A percentile compares a stretch with the other conserved stretches of the same genome.
Evolutionary conservation across 2,888 invertebrate species (phyloP).

Genomic region (Tetragnatha montana): DNA sequence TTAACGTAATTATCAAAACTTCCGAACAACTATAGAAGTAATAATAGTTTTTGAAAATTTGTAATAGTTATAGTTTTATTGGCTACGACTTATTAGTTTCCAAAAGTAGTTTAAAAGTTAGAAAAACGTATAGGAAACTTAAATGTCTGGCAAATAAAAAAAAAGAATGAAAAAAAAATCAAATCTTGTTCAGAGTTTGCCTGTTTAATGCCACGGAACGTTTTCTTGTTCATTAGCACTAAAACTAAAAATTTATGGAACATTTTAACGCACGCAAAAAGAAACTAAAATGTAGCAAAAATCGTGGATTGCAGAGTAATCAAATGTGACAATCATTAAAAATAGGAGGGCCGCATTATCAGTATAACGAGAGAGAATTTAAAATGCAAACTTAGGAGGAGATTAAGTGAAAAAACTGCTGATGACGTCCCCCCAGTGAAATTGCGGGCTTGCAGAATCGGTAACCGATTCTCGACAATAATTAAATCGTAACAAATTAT

Average conservation of each 20-base stretch:
- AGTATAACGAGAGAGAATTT: background rate
- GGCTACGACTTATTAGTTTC: too few relatives aligned
- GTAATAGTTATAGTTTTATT: too few relatives aligned
- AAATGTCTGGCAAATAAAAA: too few relatives aligned
- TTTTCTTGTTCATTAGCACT: too few relatives aligned
- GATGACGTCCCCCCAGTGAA: background rate
- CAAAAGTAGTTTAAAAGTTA: too few relatives aligned
- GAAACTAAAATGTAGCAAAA: background rate
- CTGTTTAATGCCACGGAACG: too few relatives aligned
- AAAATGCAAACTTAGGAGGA: background rate
- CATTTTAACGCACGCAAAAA: background rate
- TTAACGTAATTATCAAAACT: too few relatives aligned
- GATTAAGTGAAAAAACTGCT: background rate
- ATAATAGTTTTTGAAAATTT: too few relatives aligned
- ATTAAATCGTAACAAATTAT: slow-evolving; percentile 53
- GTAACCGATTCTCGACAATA: slow-evolving; percentile 37
- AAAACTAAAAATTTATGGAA: background rate
- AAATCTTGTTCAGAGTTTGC: too few relatives aligned
- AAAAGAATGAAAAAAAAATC: too few relatives aligned
- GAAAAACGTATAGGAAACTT: too few relatives aligned
- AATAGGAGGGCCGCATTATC: background rate
- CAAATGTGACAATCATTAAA: background rate
- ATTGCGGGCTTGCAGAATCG: background rate
- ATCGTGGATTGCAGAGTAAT: background rate
- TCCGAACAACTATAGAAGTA: too few relatives aligned